These are phyloP conservation scores for Phrynocephalus vlangalii DNA, from an alignment of 2,797 vertebrate genomes.

Conservation along the genomic window DNA sequence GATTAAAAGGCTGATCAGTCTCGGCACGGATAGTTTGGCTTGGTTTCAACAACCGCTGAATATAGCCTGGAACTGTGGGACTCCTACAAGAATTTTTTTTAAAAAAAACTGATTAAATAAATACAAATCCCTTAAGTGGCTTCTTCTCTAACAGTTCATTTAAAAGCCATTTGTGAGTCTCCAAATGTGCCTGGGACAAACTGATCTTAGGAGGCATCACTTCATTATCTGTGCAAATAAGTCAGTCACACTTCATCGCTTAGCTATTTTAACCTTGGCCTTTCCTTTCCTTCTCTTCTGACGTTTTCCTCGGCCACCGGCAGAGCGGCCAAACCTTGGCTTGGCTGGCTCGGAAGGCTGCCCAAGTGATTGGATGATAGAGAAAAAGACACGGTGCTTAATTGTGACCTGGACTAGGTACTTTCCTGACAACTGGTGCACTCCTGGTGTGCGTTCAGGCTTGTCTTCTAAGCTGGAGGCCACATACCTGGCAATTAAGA, in stretches of 20 bases:
- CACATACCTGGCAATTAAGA: no score
- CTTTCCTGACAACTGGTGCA: no score
- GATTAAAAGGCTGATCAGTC: constrained; percentile 67
- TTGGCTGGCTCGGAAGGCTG: constrained; percentile 11
- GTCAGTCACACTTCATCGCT: constrained; percentile 78
- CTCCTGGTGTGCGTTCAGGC: not conserved
- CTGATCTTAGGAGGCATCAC: constrained; percentile 73
- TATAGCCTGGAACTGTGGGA: constrained; percentile 49
- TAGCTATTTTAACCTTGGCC: constrained; percentile 36
- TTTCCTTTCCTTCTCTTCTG: constrained; percentile 44
- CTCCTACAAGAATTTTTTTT: constrained; percentile 18
- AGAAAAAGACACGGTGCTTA: no score
- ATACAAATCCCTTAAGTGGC: constrained; percentile 72
- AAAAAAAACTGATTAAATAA: constrained; percentile 68
- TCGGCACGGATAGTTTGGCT: constrained; percentile 69
- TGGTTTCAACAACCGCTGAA: constrained; percentile 60
- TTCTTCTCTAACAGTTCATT: constrained; percentile 83
- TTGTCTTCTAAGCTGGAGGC: no score
- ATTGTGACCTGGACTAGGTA: not conserved
- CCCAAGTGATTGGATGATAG: not conserved
- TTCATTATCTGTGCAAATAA: constrained; percentile 77
- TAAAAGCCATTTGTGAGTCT: constrained; percentile 83
- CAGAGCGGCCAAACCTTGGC: not conserved
- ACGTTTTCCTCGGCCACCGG: constrained; percentile 51
- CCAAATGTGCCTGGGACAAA: constrained; percentile 74